These are phyloP conservation scores for Trachelus iudaicus DNA, from an alignment of 2,888 invertebrate genomes.

Conservation along the genomic window DNA sequence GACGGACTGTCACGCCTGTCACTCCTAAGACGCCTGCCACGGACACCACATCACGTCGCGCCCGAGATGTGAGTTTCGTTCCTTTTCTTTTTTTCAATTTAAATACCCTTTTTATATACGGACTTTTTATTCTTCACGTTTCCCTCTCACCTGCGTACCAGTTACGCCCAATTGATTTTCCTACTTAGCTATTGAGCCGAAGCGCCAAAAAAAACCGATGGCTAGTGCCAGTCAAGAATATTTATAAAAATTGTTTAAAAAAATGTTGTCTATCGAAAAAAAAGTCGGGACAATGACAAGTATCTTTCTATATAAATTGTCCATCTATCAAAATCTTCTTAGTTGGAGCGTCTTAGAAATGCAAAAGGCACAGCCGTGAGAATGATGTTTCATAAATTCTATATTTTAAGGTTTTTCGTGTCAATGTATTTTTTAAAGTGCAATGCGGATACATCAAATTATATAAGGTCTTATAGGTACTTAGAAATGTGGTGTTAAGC, in stretches of 20 bases:
- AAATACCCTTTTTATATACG: conserved; percentile 8
- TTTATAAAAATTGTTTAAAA: neutral
- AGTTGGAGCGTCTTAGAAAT: neutral
- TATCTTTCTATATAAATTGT: neutral
- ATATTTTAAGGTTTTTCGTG: neutral
- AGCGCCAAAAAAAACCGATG: neutral
- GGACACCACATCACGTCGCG: conserved; percentile 70
- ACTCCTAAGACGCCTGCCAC: conserved; percentile 69
- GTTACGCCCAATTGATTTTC: neutral
- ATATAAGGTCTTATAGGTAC: neutral
- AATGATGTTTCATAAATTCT: neutral
- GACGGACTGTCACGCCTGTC: conserved; percentile 72
- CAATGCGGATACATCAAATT: neutral
- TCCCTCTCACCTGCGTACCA: neutral
- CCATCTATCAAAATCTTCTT: neutral
- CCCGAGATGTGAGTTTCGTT: conserved; percentile 67
- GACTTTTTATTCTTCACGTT: neutral
- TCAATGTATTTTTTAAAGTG: neutral
- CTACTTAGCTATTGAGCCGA: neutral
- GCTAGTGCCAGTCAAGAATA: neutral
- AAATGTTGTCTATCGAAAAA: too few relatives aligned
- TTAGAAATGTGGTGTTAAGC: too few relatives aligned
- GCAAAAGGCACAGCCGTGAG: neutral
- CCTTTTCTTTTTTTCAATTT: neutral
- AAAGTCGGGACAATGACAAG: too few relatives aligned